phyloP scores from a whole-genome alignment of 2,888 invertebrate species.

The Trisateles emortualis region DNA sequence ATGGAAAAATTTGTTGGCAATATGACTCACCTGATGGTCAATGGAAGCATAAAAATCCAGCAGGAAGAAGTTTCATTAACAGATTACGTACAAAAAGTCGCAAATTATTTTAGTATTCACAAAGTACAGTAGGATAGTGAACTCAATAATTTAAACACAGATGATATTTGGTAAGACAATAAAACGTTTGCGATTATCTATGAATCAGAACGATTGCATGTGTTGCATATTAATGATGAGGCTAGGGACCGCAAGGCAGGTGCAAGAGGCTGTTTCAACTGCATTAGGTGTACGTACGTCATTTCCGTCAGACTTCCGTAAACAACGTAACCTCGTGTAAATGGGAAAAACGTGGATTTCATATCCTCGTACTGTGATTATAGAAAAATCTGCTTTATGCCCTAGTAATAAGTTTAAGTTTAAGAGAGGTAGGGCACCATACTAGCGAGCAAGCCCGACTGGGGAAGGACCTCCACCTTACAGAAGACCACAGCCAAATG shows the following conservation, averaged over 20 bases:
- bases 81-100: not conserved
- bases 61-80: conserved; percentile 4
- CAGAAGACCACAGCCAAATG: too few relatives aligned
- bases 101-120: not conserved
- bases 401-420: conserved; percentile 18
- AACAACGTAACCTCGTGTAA: conserved; percentile 49
- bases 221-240: conserved; percentile 31
- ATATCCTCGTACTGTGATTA: conserved; percentile 17
- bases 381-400: conserved; percentile 17
- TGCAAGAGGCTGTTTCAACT: conserved; percentile 44
- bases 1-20: conserved; percentile 4
- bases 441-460: too few relatives aligned
- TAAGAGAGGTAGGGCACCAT: too few relatives aligned
- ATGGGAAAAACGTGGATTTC: conserved; percentile 40
- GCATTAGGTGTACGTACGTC: conserved; percentile 49
- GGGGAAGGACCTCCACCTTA: too few relatives aligned
- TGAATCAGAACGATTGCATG: conserved; percentile 32
- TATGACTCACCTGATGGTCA: conserved; percentile 10
- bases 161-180: conserved; percentile 36
- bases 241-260: conserved; percentile 20
- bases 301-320: conserved; percentile 66
- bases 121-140: conserved; percentile 27
- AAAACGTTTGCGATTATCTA: conserved; percentile 33
- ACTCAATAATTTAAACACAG: conserved; percentile 32
- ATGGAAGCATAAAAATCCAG: conserved; percentile 13